Evolutionary conservation across 64 coral and sea anemone genomes (phyloP), one percentile per base, ranked within the genome.

Genomic region (Porites lutea): DNA sequence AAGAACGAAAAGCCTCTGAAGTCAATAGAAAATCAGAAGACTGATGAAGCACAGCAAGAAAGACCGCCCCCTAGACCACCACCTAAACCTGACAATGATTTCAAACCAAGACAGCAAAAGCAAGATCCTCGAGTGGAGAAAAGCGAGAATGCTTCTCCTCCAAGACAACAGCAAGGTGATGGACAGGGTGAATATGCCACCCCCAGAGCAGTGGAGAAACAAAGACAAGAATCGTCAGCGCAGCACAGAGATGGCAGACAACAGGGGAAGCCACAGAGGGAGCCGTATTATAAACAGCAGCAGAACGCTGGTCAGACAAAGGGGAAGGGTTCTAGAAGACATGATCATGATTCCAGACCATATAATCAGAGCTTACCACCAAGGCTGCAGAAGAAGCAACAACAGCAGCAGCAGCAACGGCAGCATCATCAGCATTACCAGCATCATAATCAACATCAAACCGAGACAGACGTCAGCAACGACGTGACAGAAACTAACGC

Each of bases 331-430:
- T 72, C 91, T 13, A 89, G 93, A 79, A 93, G 92, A 49, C 82
- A 93, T 57, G 85, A 94, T 72, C 92, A 97, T 63, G 95, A 97
- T 87, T 92, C 90, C 2, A 49, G 95, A 54, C 74, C 74, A 22
- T 87, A 94, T n/a, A 90, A 94, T 67, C 95, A 97, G 59, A 97
- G 88, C 23, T 89, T 97, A 21, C 95, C 95, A 14, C 95, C 95
- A 48, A 78, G 95, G 21, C 74, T 97, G 27, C 95, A 97, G 60
- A 97, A 91, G 64, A 97, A 94, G 53, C 95, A 97, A 15, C 95
- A 97, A 12, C 95, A 97, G 47, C 95, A 96, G 45, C 90, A 96
- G 19, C 92, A 97, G 8, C 95, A 97, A 71, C 73, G 85, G 22
- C 73, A 79, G 2, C 81, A 84, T n/a, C 78, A 81, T 45, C 79